Evolutionary conservation across 1,140 invertebrate species (phyloP), one percentile per base, ranked within the genome.

Genomic region (Epicauta chinensis): DNA sequence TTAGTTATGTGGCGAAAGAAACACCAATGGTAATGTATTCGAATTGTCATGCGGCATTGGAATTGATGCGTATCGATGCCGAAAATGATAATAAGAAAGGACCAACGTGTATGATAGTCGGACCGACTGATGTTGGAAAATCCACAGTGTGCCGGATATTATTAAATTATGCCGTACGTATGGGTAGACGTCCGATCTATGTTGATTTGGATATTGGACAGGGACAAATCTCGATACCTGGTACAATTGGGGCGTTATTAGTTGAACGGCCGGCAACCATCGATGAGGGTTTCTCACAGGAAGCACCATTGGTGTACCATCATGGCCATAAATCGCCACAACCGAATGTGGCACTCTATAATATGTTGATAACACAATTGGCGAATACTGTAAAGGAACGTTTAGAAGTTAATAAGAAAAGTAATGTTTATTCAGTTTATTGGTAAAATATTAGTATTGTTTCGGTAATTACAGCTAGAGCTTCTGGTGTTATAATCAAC

Each of bases 151-250:
- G 87, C 60, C 78, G 86, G 42, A 83, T 99, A 56, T 72, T 99
- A 2, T 72, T 97, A 0, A 99, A 99, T 73, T 97, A 97, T 74
- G 91, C 90, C 2, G 92, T 95, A 0, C 73, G 94, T 44, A 82
- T 93, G 73, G 89, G 87, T 1, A 77, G 83, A 44, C 73, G 87
- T 35, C 89, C 96, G 0, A 86, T 98, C 51, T 94, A 86, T 72
- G 91, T 97, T 2, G 97, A 99, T 71, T 73, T 99, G 11, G 97
- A 99, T 79, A 90, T 98, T 7, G 95, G 93, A 7, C 94, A 98
- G 75, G 94, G 93, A 2, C 80, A 86, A 31, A 92, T 97, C 56
- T 91, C 91, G 15, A 84, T 97, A 41, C 92, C 94, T 9, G 93
- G 93, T 11, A 94, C 91, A 36, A 81, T 97, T 42, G 83, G 89